A percentile compares a stretch with the other conserved stretches of the same genome.
phyloP scores from a whole-genome alignment of 2,797 vertebrate genomes.

The Hafferia zeledoni region DNA sequence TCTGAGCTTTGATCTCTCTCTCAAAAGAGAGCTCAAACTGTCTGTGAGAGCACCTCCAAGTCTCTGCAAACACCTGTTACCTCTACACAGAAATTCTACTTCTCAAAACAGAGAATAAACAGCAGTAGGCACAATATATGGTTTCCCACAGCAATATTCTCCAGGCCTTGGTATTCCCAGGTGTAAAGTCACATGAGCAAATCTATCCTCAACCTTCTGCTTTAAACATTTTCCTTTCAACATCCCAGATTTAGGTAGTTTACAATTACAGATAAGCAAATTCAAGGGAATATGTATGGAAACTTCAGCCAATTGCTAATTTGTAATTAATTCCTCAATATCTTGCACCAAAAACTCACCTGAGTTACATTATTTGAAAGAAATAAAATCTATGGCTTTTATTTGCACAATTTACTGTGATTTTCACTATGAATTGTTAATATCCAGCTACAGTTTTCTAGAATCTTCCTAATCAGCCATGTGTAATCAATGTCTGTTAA shows the following conservation, averaged over 20 bases:
- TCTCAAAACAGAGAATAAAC: neutral
- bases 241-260: neutral
- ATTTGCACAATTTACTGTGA: neutral
- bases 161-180: neutral
- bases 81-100: neutral
- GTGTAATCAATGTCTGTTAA: neutral
- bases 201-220: neutral
- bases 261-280: neutral
- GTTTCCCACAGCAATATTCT: neutral
- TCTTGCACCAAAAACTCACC: neutral
- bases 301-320: neutral
- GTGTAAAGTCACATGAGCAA: neutral
- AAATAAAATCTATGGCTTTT: neutral
- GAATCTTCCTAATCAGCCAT: neutral
- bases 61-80: neutral
- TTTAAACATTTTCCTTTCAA: neutral
- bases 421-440: neutral
- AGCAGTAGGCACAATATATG: neutral
- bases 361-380: neutral
- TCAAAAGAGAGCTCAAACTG: neutral
- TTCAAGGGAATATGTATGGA: neutral
- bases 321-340: neutral
- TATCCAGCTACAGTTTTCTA: neutral
- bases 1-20: neutral
- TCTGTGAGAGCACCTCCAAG: neutral